Evolutionary conservation across 2,888 invertebrate genomes (phyloP).

Genomic region (Pterostichus niger): DNA sequence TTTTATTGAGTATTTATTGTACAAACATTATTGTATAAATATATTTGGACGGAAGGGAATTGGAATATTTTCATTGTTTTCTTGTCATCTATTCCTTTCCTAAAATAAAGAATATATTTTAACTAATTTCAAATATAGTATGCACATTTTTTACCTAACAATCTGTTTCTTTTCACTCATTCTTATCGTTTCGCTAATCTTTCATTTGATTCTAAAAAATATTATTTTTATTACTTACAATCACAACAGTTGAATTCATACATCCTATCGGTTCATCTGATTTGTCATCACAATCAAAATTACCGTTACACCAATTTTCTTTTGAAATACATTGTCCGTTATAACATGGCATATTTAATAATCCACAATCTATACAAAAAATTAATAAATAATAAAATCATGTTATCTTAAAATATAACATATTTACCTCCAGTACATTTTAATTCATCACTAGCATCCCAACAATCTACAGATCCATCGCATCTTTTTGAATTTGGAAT

Average conservation of each 20-base stretch:
- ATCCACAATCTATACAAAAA: constrained; percentile 76
- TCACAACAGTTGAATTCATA: constrained; percentile 66
- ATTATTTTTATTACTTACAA: constrained; percentile 46
- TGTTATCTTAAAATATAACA: constrained; percentile 12
- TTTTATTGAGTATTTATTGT: constrained; percentile 40
- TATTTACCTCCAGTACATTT: constrained; percentile 83
- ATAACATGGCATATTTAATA: constrained; percentile 80
- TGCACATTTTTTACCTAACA: no score
- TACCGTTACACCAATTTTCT: constrained; percentile 83
- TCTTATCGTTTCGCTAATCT: no score
- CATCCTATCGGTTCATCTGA: constrained; percentile 85
- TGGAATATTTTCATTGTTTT: neutral
- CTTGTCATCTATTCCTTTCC: constrained; percentile 26
- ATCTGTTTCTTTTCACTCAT: no score
- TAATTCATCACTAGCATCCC: constrained; percentile 88
- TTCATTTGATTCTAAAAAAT: no score
- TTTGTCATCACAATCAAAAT: constrained; percentile 83
- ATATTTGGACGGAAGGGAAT: constrained; percentile 25
- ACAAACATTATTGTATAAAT: constrained; percentile 34
- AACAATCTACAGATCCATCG: constrained; percentile 87
- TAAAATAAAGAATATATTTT: constrained; percentile 16
- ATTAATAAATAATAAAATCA: neutral
- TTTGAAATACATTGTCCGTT: constrained; percentile 82
- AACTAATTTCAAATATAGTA: constrained; percentile 39
- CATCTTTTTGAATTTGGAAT: constrained; percentile 84